phyloP scores from a whole-genome alignment of 2,113 vertebrate genomes.

The Gobio gobio region DNA sequence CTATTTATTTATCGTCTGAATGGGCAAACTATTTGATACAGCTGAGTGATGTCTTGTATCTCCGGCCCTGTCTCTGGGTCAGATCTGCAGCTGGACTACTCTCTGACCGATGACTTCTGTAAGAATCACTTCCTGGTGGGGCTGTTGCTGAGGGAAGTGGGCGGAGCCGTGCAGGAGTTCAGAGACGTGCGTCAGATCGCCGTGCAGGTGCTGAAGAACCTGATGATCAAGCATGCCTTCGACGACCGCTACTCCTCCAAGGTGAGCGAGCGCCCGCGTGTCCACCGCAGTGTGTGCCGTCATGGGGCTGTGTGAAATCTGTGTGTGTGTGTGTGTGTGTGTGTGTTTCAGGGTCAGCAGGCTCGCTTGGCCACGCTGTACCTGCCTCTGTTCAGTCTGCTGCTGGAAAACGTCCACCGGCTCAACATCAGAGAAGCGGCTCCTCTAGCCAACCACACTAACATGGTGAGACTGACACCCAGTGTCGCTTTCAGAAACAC shows the following conservation, averaged over 20 bases:
- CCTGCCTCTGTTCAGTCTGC: conserved; percentile 91
- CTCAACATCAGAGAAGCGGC: conserved; percentile 93
- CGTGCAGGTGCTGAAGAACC: conserved; percentile 92
- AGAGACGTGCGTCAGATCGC: conserved; percentile 90
- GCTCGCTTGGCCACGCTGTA: conserved; percentile 94
- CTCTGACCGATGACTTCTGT: conserved; percentile 95
- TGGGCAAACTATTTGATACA: too few relatives aligned
- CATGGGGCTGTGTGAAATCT: too few relatives aligned
- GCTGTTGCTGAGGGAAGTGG: conserved; percentile 90
- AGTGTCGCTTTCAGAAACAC: conserved; percentile 50
- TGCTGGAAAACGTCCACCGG: conserved; percentile 95
- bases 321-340: background rate
- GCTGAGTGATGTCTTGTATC: background rate
- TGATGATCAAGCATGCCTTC: conserved; percentile 97
- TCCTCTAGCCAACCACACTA: conserved; percentile 81
- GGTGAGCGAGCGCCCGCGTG: conserved; percentile 71
- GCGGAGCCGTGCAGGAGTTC: conserved; percentile 89
- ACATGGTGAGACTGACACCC: conserved; percentile 80
- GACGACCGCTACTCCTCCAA: conserved; percentile 92
- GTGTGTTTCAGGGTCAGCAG: conserved; percentile 88
- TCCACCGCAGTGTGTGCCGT: background rate
- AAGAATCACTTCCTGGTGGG: conserved; percentile 97
- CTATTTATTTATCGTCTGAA: background rate
- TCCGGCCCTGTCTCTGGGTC: conserved; percentile 47
- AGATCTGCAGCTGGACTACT: conserved; percentile 97